phyloP scores from a whole-genome alignment of 1,140 invertebrate species.

The Cydia fagiglandana region DNA sequence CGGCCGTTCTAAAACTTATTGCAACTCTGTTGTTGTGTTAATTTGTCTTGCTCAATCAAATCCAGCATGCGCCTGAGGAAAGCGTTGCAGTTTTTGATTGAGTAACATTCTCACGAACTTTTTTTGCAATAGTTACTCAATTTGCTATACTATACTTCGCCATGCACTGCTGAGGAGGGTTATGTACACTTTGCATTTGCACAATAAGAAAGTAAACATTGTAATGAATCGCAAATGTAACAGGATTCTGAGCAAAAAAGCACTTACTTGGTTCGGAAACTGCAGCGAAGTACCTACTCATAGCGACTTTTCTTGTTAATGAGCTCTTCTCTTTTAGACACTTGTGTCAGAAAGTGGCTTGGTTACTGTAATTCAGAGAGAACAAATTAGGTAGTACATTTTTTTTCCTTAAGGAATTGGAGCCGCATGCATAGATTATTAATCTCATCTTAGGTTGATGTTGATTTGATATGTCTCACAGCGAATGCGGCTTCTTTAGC shows the following conservation, averaged over 20 bases:
- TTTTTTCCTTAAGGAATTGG: too few species aligned
- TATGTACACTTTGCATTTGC: constrained; percentile 6
- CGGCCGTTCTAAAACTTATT: not conserved
- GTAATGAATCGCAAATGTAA: not conserved
- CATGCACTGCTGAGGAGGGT: constrained; percentile 7
- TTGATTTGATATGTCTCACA: too few species aligned
- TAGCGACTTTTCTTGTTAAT: too few species aligned
- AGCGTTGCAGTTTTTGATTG: constrained; percentile 13
- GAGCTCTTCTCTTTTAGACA: too few species aligned
- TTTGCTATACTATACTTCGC: not conserved
- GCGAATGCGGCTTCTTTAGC: too few species aligned
- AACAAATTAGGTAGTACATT: too few species aligned
- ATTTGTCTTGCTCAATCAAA: not conserved
- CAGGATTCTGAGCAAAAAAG: not conserved
- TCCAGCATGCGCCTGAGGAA: not conserved
- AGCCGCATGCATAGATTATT: too few species aligned
- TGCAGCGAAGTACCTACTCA: not conserved
- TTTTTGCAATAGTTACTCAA: constrained; percentile 26
- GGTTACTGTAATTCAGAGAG: too few species aligned
- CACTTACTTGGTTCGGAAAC: not conserved
- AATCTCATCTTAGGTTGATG: too few species aligned
- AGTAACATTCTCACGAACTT: constrained; percentile 15
- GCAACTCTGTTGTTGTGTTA: not conserved
- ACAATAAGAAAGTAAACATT: constrained; percentile 17
- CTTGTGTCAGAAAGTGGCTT: too few species aligned